A percentile compares a stretch with the other conserved stretches of the same genome.
phyloP scores from a whole-genome alignment of 2,113 vertebrate genomes.

The Lamprotornis superbus region DNA sequence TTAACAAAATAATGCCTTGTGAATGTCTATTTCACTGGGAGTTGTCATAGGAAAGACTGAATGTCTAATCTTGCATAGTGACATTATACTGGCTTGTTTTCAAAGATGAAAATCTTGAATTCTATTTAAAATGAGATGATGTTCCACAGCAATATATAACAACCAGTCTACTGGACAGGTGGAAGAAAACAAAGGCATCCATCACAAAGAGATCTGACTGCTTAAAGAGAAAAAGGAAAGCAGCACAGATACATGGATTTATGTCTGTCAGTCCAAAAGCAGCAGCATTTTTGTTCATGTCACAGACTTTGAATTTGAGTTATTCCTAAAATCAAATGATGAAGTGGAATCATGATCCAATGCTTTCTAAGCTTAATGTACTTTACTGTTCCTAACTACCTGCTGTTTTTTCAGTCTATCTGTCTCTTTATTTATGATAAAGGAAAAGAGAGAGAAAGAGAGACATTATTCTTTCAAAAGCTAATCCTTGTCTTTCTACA shows the following conservation, averaged over 20 bases:
- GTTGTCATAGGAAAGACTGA: background rate
- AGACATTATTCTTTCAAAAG: background rate
- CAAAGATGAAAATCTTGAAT: background rate
- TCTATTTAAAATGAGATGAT: slow-evolving; percentile 35
- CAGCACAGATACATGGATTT: background rate
- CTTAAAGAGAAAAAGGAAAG: background rate
- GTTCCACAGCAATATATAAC: background rate
- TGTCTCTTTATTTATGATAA: background rate
- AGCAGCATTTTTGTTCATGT: background rate
- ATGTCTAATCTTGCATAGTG: background rate
- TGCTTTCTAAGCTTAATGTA: background rate
- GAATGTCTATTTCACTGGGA: background rate
- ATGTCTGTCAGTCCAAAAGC: background rate
- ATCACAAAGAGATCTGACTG: background rate
- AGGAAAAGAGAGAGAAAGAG: background rate
- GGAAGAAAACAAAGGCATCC: slow-evolving; percentile 48
- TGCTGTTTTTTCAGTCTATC: background rate
- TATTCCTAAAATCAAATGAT: background rate
- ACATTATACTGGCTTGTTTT: slow-evolving; percentile 17
- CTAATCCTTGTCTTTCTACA: background rate
- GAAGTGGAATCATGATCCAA: background rate
- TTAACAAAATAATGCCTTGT: background rate
- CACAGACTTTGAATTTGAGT: background rate
- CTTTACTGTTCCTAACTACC: background rate
- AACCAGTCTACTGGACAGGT: background rate